Base-by-base conservation (phyloP, 2,113 vertebrate genomes). In the Gavialis gangeticus region DNA sequence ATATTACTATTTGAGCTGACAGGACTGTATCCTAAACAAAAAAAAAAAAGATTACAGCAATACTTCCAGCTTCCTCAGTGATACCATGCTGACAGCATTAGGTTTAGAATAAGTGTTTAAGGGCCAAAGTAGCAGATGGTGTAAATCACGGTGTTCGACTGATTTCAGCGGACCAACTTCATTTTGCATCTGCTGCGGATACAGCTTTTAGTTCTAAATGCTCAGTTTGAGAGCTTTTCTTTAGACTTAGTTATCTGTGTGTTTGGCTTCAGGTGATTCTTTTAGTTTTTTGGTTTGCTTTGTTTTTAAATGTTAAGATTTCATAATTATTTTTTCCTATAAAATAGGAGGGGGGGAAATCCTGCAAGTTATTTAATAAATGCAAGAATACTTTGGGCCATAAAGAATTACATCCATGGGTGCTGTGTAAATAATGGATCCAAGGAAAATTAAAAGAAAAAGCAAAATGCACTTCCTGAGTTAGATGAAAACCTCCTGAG, bases 171-270 rank as follows among this genome's bases (percentile, higher is more conserved):
- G 57, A 73, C 57, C 80, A 82, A 58, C 75, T 60, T 64, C 55
- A 4, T 3, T 81, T 79, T 58, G 16, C 66, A 84, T 24, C n/a
- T 75, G 62, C 62, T 82, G 58, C 83, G 60, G 34, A 60, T 55
- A 3, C 3, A 22, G 15, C 56, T 66, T 10, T 6, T 95, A 60
- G 88, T 30, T 22, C 3, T 66, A 55, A 46, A 28, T 30, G 19
- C 57, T 91, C 37, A 60, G 12, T 37, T 95, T 95, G 92, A 88
- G 58, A 76, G 30, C 71, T 89, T 5, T 46, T 78, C 58, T 27
- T 92, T 59, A 71, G 73, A 82, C 73, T 34, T 25, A 87, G 54
- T 19, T 83, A 34, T 25, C 37, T 93, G 79, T 79, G 17, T 62
- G 11, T 57, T 55, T 0, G 1, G 28, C 76, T 81, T 87, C 79